These are phyloP conservation scores for Ectemnius cavifrons DNA, from an alignment of 2,888 invertebrate species.

Conservation along the genomic window DNA sequence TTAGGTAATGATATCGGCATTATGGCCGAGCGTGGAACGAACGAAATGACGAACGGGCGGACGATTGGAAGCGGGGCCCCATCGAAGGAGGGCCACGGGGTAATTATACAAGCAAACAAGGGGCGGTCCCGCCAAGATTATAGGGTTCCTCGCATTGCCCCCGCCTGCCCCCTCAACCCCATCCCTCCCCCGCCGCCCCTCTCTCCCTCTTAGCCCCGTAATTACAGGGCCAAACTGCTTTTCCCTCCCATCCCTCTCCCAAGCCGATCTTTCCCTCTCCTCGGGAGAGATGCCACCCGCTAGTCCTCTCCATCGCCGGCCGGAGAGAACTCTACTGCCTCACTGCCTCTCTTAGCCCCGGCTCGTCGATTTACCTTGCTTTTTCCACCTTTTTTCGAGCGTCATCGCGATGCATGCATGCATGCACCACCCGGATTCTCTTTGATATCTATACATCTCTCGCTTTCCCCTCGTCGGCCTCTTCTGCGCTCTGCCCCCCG, in stretches of 20 bases:
- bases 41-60: constrained; percentile 66
- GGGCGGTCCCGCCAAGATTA: constrained; percentile 73
- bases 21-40: constrained; percentile 64
- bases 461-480: neutral
- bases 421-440: too few relatives aligned
- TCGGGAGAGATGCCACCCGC: constrained; percentile 57
- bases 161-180: constrained; percentile 39
- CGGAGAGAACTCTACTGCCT: constrained; percentile 7
- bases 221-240: constrained; percentile 73
- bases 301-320: constrained; percentile 51
- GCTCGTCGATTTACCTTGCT: constrained; percentile 2
- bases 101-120: constrained; percentile 76
- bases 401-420: neutral
- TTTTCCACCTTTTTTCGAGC: constrained; percentile 14
- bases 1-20: constrained; percentile 73
- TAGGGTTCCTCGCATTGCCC: constrained; percentile 64
- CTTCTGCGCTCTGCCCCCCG: neutral
- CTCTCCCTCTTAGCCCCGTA: constrained; percentile 66
- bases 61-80: constrained; percentile 64
- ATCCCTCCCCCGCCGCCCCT: too few relatives aligned
- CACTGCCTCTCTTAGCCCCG: neutral
- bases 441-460: neutral
- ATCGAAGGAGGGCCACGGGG: constrained; percentile 70
- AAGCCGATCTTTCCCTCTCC: constrained; percentile 22
- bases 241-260: constrained; percentile 50